Evolutionary conservation across 2,797 vertebrate species (phyloP), one percentile per base, ranked within the genome.

Genomic region (Bryconaethiops microstoma): DNA sequence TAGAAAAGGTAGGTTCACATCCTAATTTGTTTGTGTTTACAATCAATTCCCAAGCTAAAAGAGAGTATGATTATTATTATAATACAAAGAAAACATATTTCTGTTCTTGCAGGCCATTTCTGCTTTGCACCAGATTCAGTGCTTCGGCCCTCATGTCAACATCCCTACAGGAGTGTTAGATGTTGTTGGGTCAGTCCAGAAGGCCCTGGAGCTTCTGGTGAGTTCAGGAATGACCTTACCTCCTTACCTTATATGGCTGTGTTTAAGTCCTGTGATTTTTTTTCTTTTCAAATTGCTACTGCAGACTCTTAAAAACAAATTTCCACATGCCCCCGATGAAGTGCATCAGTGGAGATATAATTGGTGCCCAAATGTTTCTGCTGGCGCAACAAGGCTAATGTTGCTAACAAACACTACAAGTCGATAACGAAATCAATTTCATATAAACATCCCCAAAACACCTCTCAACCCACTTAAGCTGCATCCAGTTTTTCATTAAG

Each of bases 181-280:
- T 6, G 23, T 8, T 16, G 13, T 16, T 7, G 4, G 0, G n/a
- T 52, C 48, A 29, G 69, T 71, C 14, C 45, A 71, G 69, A 10
- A 71, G 12, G 48, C 48, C 21, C n/a, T 71, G 48, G 54, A 1
- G 7, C 17, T 35, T 10, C 48, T 35, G 70, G 70, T 73, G 25
- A 73, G 70, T 55, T 29, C 52, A 72, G 70, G n/a, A 72, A 72
- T 72, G 16, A 72, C 21, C 9, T 25, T 52, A 8, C 45, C 1
- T 50, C 23, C 21, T 42, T 48, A 5, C 0, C 21, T 9, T 17
- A 23, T 10, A 3, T 45, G n/a, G 45, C 1, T 40, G 16, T 63
- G 62, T 14, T 45, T 19, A n/a, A n/a, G n/a, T n/a, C 21, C 40
- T 21, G 21, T 48, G 42, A 69, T 12, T 14, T n/a, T 12, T 3